Conservation (phyloP, 2,888 invertebrate genomes). For the Drosophila sordidula region DNA sequence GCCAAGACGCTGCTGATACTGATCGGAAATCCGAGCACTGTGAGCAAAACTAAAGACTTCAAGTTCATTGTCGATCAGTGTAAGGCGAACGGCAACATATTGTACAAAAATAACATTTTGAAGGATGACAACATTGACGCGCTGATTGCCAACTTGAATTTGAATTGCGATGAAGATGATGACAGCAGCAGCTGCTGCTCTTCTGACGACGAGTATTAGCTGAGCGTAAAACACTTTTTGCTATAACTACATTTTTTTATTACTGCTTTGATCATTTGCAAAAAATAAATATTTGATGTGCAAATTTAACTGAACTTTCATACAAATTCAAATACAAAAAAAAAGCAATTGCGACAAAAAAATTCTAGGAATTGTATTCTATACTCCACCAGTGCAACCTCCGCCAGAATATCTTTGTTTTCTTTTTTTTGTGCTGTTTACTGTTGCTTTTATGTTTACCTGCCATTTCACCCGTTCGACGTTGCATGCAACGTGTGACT, state of each 20-base stretch:
- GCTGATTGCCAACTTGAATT: background rate
- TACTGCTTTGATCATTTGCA: too few species aligned
- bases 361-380: too few species aligned
- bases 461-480: too few species aligned
- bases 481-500: too few species aligned
- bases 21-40: conserved; percentile 85
- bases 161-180: background rate
- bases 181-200: background rate
- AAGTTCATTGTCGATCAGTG: conserved; percentile 76
- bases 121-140: background rate
- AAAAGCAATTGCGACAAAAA: too few species aligned
- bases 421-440: too few species aligned
- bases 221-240: background rate
- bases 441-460: too few species aligned
- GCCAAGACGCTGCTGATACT: conserved; percentile 87
- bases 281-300: too few species aligned
- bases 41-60: conserved; percentile 77
- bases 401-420: too few species aligned
- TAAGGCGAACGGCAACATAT: conserved; percentile 28
- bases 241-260: background rate
- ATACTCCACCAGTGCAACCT: too few species aligned
- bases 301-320: too few species aligned
- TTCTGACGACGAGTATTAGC: background rate
- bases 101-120: conserved; percentile 17
- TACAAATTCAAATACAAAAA: background rate